Base-by-base conservation (phyloP, 2,888 invertebrate species). In the Zaprionus obscuricornis region DNA sequence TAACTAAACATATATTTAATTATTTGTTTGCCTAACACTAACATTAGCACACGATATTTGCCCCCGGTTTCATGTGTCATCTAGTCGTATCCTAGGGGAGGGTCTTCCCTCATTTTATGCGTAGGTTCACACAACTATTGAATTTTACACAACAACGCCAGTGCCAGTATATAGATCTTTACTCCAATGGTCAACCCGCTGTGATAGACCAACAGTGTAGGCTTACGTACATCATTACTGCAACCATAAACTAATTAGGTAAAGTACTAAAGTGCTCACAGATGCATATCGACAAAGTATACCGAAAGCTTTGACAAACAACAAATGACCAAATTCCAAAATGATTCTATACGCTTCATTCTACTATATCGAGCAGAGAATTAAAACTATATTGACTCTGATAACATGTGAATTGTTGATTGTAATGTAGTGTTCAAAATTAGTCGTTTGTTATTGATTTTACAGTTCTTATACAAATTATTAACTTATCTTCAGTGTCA, bases 21-120 rank as follows among this genome's bases (percentile, higher is more conserved):
- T 78, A 77, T 77, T 79, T 83, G 81, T 79, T 79, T 83, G 74
- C 72, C 42, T 76, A 63, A 77, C 17, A 24, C n/a, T 33, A 7
- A 37, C 20, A 31, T 14, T 17, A 29, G 7, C 3, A 3, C 10
- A 46, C 16, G 10, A 31, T 46, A 46, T 68, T 50, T 58, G 69
- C 50, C 34, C 40, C 20, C 39, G 55, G 68, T 52, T 5, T 74
- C 68, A 57, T 72, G 69, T 78, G 58, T 74, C 78, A 59, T 58
- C 42, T 55, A 31, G 54, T 57, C 13, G 6, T 13, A 26, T 42
- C 52, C 37, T n/a, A 22, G 47, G 54, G 43, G 27, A 34, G 22
- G 16, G 20, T 20, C 42, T 24, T 33, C 14, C 22, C 57, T 31
- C 17, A 14, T 50, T 57, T 4, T 2, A 31, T 11, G n/a, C n/a